phyloP scores from a whole-genome alignment of 2,888 invertebrate genomes.

The Pristionchus maxplancki region DNA sequence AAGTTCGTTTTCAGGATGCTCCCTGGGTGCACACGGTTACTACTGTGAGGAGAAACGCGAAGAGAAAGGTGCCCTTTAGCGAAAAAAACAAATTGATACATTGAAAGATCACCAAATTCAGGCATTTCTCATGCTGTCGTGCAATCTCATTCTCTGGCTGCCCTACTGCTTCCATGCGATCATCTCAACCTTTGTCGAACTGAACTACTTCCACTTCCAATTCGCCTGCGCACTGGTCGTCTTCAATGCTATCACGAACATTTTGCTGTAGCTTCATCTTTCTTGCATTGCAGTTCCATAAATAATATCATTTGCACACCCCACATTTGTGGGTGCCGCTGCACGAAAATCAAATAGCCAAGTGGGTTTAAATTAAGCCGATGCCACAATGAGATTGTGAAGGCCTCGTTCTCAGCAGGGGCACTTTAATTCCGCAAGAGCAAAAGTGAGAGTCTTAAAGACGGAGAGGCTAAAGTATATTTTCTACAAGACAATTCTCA shows the following conservation, averaged over 20 bases:
- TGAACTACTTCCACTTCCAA: slow-evolving; percentile 57
- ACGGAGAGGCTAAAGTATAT: too few species aligned
- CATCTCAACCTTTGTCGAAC: slow-evolving; percentile 55
- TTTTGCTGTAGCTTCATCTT: slow-evolving; percentile 47
- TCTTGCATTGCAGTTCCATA: not conserved
- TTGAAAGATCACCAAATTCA: not conserved
- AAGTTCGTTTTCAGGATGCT: not conserved
- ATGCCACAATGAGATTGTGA: too few species aligned
- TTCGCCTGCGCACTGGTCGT: slow-evolving; percentile 63
- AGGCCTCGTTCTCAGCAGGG: too few species aligned
- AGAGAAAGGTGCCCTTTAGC: not conserved
- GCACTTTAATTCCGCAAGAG: too few species aligned
- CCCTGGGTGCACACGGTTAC: not conserved
- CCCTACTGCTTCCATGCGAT: slow-evolving; percentile 65
- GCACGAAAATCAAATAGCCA: too few species aligned
- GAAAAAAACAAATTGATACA: not conserved
- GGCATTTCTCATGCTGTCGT: slow-evolving; percentile 66
- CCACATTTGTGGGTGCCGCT: too few species aligned
- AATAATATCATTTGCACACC: too few species aligned
- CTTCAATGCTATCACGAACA: slow-evolving; percentile 66
- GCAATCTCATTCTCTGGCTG: slow-evolving; percentile 66
- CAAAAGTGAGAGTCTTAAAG: too few species aligned
- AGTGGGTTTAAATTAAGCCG: too few species aligned
- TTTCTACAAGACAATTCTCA: too few species aligned
- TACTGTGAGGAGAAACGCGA: not conserved